Conservation (phyloP, 2,113 vertebrate genomes). For the Pygoscelis antarcticus region DNA sequence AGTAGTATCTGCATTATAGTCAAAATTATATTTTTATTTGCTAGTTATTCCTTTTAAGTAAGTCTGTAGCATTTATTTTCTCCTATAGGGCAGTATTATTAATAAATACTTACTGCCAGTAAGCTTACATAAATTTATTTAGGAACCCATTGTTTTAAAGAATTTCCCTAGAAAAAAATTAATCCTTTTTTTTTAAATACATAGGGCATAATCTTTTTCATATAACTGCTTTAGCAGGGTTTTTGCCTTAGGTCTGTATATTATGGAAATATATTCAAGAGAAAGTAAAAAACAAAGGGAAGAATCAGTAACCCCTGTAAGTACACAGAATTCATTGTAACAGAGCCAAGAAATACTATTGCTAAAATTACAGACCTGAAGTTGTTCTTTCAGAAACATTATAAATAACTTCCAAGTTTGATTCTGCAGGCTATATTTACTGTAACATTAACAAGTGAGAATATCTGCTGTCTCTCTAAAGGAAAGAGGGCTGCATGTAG, state of each 20-base stretch:
- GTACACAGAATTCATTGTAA: background rate
- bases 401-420: background rate
- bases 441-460: background rate
- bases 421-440: background rate
- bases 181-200: background rate
- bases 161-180: background rate
- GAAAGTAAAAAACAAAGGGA: fast-evolving
- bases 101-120: background rate
- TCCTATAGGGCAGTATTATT: background rate
- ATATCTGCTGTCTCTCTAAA: background rate
- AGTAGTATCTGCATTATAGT: background rate
- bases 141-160: background rate
- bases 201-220: background rate
- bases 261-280: background rate
- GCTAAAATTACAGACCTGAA: background rate
- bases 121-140: background rate
- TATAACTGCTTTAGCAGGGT: background rate
- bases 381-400: background rate
- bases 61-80: background rate
- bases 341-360: background rate
- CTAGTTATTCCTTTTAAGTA: background rate
- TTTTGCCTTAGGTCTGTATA: background rate
- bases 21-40: background rate
- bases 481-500: background rate
- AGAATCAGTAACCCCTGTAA: background rate